These are phyloP conservation scores for Drosophila testacea DNA, from an alignment of 2,888 invertebrate genomes.

Conservation along the genomic window DNA sequence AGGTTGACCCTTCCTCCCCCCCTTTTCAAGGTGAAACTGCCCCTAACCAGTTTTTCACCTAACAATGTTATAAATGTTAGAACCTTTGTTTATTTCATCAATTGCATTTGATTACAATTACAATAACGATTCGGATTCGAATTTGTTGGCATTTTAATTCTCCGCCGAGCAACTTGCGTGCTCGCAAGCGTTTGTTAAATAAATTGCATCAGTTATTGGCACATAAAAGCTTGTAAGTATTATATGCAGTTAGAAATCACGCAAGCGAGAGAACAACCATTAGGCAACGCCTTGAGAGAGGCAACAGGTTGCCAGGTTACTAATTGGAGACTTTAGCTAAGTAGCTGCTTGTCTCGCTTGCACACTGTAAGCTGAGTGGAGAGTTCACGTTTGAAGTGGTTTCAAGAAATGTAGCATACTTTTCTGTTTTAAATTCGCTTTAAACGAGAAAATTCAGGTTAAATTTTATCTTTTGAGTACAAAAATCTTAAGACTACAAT, in stretches of 20 bases:
- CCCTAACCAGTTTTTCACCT: background rate
- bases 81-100: slow-evolving; percentile 39
- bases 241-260: slow-evolving; percentile 50
- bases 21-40: background rate
- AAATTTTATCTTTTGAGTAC: background rate
- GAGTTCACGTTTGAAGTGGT: background rate
- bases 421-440: background rate
- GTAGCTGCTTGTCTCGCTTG: slow-evolving; percentile 5
- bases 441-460: background rate
- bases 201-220: slow-evolving; percentile 63
- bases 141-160: slow-evolving; percentile 20
- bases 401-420: slow-evolving; percentile 5
- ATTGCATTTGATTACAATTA: slow-evolving; percentile 38
- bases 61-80: background rate
- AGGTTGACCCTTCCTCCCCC: slow-evolving; percentile 20
- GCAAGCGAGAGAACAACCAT: slow-evolving; percentile 36
- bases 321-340: slow-evolving; percentile 19
- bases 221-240: slow-evolving; percentile 27
- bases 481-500: slow-evolving; percentile 15
- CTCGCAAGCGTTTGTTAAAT: slow-evolving; percentile 37
- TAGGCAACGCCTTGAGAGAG: slow-evolving; percentile 1
- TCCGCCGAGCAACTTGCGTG: slow-evolving; percentile 39
- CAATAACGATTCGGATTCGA: slow-evolving; percentile 13
- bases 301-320: slow-evolving; percentile 63
- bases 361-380: slow-evolving; percentile 8